Conservation (phyloP, 2,888 invertebrate genomes). For the Mycalesis mineus region DNA sequence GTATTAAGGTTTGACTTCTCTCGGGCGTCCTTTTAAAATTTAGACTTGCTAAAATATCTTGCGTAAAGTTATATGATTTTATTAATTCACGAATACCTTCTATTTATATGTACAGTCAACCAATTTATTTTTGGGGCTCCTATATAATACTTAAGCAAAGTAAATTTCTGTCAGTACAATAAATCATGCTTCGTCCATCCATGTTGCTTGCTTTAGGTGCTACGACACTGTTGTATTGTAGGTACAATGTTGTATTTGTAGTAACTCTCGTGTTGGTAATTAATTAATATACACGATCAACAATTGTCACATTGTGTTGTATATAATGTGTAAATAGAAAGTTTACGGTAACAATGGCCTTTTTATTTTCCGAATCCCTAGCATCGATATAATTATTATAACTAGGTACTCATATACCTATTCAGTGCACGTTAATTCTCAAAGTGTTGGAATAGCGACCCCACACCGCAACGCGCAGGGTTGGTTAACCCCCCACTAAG, state of each 20-base stretch:
- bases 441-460: too few relatives aligned
- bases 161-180: conserved; percentile 44
- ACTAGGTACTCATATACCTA: too few relatives aligned
- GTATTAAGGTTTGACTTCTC: too few relatives aligned
- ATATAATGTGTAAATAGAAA: conserved; percentile 68
- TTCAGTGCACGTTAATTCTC: too few relatives aligned
- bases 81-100: too few relatives aligned
- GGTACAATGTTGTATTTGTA: conserved; percentile 5
- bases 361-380: too few relatives aligned
- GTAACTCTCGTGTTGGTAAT: conserved; percentile 4
- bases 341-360: conserved; percentile 12
- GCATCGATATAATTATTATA: too few relatives aligned
- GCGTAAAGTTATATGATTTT: too few relatives aligned
- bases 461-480: too few relatives aligned
- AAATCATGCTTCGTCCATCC: conserved; percentile 51
- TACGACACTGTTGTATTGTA: conserved; percentile 32
- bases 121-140: background rate
- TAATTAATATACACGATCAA: conserved; percentile 7
- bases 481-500: too few relatives aligned
- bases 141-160: background rate
- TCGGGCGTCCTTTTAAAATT: too few relatives aligned
- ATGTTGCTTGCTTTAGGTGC: conserved; percentile 57
- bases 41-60: too few relatives aligned
- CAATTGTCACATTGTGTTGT: conserved; percentile 60
- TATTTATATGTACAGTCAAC: background rate